phyloP scores from a whole-genome alignment of 2,113 vertebrate species.

The Corapipo altera region DNA sequence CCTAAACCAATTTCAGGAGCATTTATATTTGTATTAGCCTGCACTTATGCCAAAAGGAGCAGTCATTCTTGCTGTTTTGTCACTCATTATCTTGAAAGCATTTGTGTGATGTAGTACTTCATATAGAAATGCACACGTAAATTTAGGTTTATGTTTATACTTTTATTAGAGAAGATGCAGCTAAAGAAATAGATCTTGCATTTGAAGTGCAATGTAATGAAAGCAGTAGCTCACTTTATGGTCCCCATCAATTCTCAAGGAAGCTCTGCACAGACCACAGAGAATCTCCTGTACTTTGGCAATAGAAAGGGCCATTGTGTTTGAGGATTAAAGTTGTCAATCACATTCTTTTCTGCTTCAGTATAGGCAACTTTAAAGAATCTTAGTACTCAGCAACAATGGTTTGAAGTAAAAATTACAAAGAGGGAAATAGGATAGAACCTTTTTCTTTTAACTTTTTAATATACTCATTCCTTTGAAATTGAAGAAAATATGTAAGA shows the following conservation, averaged over 20 bases:
- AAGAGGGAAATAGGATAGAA: not conserved
- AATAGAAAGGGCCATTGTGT: slow-evolving; percentile 5
- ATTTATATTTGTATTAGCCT: not conserved
- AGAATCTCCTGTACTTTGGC: not conserved
- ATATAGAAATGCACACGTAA: not conserved
- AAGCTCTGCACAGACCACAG: not conserved
- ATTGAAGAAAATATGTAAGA: not conserved
- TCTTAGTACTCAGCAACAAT: not conserved
- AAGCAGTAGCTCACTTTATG: not conserved
- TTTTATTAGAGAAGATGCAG: not conserved
- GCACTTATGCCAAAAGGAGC: not conserved
- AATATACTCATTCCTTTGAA: not conserved
- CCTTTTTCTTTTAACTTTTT: not conserved
- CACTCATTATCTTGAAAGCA: not conserved
- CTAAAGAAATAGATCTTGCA: not conserved
- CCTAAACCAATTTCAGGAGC: not conserved
- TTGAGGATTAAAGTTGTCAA: slow-evolving; percentile 2
- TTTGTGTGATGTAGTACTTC: not conserved
- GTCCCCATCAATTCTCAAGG: slow-evolving; percentile 9
- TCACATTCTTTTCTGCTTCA: not conserved
- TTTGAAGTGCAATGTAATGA: slow-evolving; percentile 13
- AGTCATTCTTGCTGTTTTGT: not conserved
- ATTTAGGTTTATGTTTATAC: not conserved
- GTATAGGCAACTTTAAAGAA: not conserved
- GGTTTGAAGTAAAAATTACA: slow-evolving; percentile 6